These are phyloP conservation scores for Battus philenor DNA, from an alignment of 1,140 invertebrate genomes.

Conservation along the genomic window DNA sequence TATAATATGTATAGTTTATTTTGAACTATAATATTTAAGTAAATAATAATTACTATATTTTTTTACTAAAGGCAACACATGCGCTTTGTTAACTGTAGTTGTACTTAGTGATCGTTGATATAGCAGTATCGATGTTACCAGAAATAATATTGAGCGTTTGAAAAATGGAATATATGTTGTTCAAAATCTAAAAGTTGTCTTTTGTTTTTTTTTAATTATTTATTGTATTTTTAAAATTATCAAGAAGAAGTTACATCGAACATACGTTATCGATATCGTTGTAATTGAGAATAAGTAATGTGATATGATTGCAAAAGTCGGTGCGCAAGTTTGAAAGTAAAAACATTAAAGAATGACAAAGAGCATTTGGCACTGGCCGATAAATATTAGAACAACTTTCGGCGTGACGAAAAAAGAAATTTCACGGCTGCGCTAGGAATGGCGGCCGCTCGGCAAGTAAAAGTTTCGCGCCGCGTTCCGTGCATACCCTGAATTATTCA, in stretches of 20 bases:
- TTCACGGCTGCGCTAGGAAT: conserved; percentile 33
- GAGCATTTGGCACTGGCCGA: conserved; percentile 1
- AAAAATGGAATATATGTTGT: too few relatives aligned
- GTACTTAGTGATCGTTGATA: conserved; percentile 5
- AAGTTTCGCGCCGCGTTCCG: conserved; percentile 42
- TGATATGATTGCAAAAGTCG: not conserved
- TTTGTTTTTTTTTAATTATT: too few relatives aligned
- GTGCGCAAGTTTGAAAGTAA: not conserved
- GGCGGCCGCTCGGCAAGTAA: conserved; percentile 40
- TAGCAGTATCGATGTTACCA: conserved; percentile 8
- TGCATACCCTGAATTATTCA: conserved; percentile 49
- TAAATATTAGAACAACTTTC: conserved; percentile 16
- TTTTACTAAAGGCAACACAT: conserved; percentile 16
- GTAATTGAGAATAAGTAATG: not conserved
- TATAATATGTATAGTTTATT: too few relatives aligned
- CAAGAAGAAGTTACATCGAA: too few relatives aligned
- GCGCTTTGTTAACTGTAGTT: not conserved
- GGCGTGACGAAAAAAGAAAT: conserved; percentile 18
- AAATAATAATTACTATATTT: too few relatives aligned
- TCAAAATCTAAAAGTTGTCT: too few relatives aligned
- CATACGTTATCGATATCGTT: too few relatives aligned
- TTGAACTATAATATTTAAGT: too few relatives aligned
- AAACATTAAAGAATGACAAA: conserved; percentile 5
- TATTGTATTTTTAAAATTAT: too few relatives aligned
- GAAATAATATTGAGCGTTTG: too few relatives aligned